Conservation (phyloP, 2,888 invertebrate species). For the Patella pellucida region DNA sequence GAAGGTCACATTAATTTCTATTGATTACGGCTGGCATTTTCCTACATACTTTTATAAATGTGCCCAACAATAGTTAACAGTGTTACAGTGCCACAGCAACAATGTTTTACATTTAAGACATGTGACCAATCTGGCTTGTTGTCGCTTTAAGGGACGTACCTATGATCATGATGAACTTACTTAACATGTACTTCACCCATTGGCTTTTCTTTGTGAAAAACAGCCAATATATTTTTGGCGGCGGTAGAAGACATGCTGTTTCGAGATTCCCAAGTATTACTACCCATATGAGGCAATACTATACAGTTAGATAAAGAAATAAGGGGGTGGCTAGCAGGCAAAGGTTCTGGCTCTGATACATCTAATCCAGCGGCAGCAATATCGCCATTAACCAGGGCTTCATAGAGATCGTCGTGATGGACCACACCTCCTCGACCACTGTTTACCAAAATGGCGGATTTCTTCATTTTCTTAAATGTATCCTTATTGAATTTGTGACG, state of each 20-base stretch:
- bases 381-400: slow-evolving; percentile 79
- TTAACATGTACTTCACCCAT: slow-evolving; percentile 34
- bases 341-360: slow-evolving; percentile 91
- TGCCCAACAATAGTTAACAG: not conserved
- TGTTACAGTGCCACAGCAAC: not conserved
- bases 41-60: no score
- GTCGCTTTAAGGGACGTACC: not conserved
- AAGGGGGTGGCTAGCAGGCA: slow-evolving; percentile 84
- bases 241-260: slow-evolving; percentile 83
- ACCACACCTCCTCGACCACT: slow-evolving; percentile 78
- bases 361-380: slow-evolving; percentile 90
- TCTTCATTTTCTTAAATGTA: slow-evolving; percentile 89
- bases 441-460: slow-evolving; percentile 87
- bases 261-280: slow-evolving; percentile 84
- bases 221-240: slow-evolving; percentile 84
- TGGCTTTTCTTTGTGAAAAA: slow-evolving; percentile 77
- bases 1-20: no score
- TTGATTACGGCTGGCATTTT: no score
- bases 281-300: slow-evolving; percentile 88
- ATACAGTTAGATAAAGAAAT: slow-evolving; percentile 85
- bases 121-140: no score
- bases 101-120: not conserved
- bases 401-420: slow-evolving; percentile 83
- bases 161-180: slow-evolving; percentile 25
- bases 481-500: slow-evolving; percentile 82